Conservation (phyloP, 2,888 invertebrate genomes). For the Agonum fuliginosum region DNA sequence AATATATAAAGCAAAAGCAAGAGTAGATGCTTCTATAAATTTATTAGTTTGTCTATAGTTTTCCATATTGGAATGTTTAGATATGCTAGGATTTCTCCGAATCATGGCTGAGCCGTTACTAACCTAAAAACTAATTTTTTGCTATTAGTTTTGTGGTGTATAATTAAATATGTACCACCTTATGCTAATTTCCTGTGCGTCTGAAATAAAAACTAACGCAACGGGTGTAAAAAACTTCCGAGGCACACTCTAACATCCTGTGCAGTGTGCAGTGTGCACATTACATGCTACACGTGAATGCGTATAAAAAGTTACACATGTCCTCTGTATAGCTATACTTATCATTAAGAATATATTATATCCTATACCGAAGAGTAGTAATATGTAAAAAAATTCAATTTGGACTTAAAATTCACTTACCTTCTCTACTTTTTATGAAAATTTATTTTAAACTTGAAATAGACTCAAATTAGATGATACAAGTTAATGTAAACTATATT, state of each 20-base stretch:
- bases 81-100: not conserved
- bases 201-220: conserved; percentile 14
- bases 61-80: too few relatives aligned
- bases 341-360: not conserved
- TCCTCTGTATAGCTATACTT: not conserved
- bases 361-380: not conserved
- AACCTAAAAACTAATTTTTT: not conserved
- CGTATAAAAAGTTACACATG: conserved; percentile 22
- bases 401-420: too few relatives aligned
- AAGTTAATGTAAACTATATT: too few relatives aligned
- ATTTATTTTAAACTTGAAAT: too few relatives aligned
- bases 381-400: too few relatives aligned
- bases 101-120: not conserved
- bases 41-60: too few relatives aligned
- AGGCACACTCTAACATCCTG: conserved; percentile 41
- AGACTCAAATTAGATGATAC: too few relatives aligned
- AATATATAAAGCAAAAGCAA: too few relatives aligned
- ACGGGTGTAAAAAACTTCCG: conserved; percentile 32
- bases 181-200: conserved; percentile 50
- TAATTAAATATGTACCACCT: conserved; percentile 40
- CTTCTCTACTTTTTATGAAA: too few relatives aligned
- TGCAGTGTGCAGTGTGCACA: conserved; percentile 2
- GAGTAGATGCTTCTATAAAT: too few relatives aligned
- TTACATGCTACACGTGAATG: not conserved
- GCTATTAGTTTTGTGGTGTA: not conserved